Evolutionary conservation across 1,140 invertebrate genomes (phyloP), one percentile per base, ranked within the genome.

Genomic region (Diploscapter pachys): DNA sequence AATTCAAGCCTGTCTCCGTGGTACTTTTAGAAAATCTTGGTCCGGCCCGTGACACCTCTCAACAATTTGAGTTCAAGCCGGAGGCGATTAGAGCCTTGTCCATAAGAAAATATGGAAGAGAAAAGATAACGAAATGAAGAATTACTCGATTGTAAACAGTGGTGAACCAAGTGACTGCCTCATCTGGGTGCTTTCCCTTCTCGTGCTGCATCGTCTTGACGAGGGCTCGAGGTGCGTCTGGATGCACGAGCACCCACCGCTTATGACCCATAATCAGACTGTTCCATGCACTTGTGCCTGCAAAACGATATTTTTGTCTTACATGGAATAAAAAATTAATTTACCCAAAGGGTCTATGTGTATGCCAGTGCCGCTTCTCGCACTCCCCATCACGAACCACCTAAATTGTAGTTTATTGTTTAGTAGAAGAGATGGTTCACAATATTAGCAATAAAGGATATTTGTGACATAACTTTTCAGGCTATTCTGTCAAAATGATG

Each of bases 161-260:
- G 80, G 90, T 92, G 85, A 99, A 99, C 97, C 96, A 99, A 3
- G 95, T 97, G 55, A 98, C 92, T 70, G 96, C 96, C 89, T 99
- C 96, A 86, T 98, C 95, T 71, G 92, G 90, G 85, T 99, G 95
- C 85, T 96, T 97, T 0, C 95, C 94, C 57, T 94, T 95, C 86
- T 96, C 92, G 5, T 88, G 87, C 65, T 91, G 90, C 49, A 91
- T 91, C 3, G 97, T 93, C 88, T 98, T 99, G 2, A 99, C 88
- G 63, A 98, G 83, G 82, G 96, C 93, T 86, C 94, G 93, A 0
- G 97, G 95, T 48, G 95, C 97, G 79, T 95, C 90, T 3, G 96
- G 98, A 6, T 96, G 97, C 86, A 99, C 96, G 64, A 99, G 88
- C 86, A 96, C 98, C 97, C 97, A 99, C 90, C 95, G 90, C 89